Base-by-base conservation (phyloP, 2,888 invertebrate species). In the Monoplex corrugatus region DNA sequence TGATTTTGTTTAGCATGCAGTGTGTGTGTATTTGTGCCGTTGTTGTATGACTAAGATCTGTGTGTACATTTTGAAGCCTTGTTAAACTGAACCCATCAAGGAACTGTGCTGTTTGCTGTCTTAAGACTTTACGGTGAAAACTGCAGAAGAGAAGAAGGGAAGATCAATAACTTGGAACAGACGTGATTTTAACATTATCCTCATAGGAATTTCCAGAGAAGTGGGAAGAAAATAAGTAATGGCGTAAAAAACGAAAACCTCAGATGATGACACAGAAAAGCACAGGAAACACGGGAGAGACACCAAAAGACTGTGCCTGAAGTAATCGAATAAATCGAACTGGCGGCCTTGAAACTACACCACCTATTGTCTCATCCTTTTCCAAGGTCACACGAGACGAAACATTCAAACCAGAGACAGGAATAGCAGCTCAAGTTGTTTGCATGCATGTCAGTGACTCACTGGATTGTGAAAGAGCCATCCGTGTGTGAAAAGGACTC, bases 341-440 rank as follows among this genome's bases (percentile, higher is more conserved):
- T 8, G 43, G 5, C 8, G 28, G 78, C 40, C 28, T 80, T 16
- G 43, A 23, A 40, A 80, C 43, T 43, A 43, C 78, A 80, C 8
- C 8, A 43, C 40, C 78, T 3, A 38, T 28, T 75, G 75, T 75
- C 35, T 8, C 78, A 80, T 23, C 78, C n/a, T 80, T 80, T 19
- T 13, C 43, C 45, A 43, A 80, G 57, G 28, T 38, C 63, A 3
- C 50, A 32, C 16, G 45, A 72, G 8, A 38, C 84, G 28, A 63
- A n/a, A 13, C 5, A 44, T n/a, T 38, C 50, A 32, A 88, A 3
- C 13, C 32, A 32, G 88, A 50, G 43, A 57, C 85, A 75, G 40
- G 86, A 78, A 84, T 84, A 84, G 84, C 84, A 35, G 57, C 23
- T 32, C 45, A 28, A 44, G 35, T 84, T 84, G 84, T 84, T 57